These are phyloP conservation scores for Alloplasta piceator DNA, from an alignment of 2,888 invertebrate species.

Conservation along the genomic window DNA sequence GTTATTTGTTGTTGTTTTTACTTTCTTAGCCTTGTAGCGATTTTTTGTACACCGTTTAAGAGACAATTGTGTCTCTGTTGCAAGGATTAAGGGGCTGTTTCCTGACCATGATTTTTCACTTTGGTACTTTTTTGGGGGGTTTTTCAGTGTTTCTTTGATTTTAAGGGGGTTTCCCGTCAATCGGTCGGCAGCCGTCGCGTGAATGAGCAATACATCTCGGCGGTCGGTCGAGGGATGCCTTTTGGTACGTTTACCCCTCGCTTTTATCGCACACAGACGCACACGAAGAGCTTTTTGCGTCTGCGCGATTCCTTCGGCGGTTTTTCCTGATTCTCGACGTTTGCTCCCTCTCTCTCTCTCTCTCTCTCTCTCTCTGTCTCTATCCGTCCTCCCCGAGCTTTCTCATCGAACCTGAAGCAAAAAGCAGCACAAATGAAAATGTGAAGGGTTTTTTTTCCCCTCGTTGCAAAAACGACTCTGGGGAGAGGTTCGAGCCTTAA, in stretches of 20 bases:
- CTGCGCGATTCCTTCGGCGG: slow-evolving; percentile 22
- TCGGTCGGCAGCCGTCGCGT: slow-evolving; percentile 45
- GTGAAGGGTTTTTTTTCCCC: neutral
- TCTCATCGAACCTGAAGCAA: too few relatives aligned
- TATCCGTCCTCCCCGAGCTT: slow-evolving; percentile 11
- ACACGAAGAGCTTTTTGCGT: slow-evolving; percentile 54
- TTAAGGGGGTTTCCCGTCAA: slow-evolving; percentile 22
- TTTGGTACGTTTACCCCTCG: too few relatives aligned
- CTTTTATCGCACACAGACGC: neutral
- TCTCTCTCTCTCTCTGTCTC: neutral
- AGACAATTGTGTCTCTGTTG: too few relatives aligned
- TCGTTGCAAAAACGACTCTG: neutral
- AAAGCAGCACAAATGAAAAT: neutral
- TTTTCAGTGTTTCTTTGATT: neutral
- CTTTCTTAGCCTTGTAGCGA: neutral
- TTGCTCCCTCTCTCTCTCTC: neutral
- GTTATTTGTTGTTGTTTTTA: neutral
- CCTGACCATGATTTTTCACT: neutral
- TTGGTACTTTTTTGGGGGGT: neutral
- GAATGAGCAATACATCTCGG: slow-evolving; percentile 20
- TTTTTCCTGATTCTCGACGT: slow-evolving; percentile 9
- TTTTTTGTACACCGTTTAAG: neutral
- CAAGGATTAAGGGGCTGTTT: too few relatives aligned
- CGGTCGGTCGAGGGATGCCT: slow-evolving; percentile 29
- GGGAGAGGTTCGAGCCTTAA: too few relatives aligned